A percentile compares a stretch with the other conserved stretches of the same genome.
Evolutionary conservation across 1,140 invertebrate genomes (phyloP).

Genomic region (Theocolax elegans): DNA sequence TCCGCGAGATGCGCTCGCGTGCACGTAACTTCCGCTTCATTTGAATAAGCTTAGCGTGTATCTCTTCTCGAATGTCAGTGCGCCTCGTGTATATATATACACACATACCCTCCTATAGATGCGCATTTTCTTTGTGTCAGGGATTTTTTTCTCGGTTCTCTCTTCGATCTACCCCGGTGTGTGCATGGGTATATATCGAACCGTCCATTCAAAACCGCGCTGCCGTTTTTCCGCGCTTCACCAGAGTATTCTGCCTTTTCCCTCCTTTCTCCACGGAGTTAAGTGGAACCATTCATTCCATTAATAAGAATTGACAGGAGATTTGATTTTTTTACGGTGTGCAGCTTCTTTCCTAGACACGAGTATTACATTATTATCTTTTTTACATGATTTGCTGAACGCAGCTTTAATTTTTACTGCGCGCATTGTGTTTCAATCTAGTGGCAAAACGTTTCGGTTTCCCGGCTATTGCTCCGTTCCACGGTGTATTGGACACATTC

Average conservation of each 20-base stretch:
- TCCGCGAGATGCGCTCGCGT: conserved; percentile 12
- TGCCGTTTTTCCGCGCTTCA: not conserved
- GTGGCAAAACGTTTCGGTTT: not conserved
- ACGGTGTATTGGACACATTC: too few species aligned
- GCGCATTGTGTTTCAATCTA: conserved; percentile 15
- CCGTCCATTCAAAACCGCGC: not conserved
- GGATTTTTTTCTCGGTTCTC: not conserved
- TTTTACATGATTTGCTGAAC: not conserved
- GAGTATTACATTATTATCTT: not conserved
- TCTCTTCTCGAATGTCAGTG: conserved; percentile 21
- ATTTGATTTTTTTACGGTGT: conserved; percentile 27
- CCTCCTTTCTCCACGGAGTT: not conserved
- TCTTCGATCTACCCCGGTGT: not conserved
- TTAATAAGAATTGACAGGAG: conserved; percentile 28
- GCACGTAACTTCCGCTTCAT: conserved; percentile 40
- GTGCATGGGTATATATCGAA: not conserved
- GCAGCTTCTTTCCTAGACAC: not conserved
- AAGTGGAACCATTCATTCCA: conserved; percentile 23
- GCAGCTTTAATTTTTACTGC: not conserved
- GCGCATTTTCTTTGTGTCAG: not conserved
- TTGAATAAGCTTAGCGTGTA: conserved; percentile 34
- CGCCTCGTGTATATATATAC: too few species aligned
- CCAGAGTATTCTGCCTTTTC: not conserved
- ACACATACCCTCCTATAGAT: conserved; percentile 7
- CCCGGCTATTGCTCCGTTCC: not conserved